These are phyloP conservation scores for Platysternon megacephalum DNA, from an alignment of 2,113 vertebrate species.

Conservation along the genomic window DNA sequence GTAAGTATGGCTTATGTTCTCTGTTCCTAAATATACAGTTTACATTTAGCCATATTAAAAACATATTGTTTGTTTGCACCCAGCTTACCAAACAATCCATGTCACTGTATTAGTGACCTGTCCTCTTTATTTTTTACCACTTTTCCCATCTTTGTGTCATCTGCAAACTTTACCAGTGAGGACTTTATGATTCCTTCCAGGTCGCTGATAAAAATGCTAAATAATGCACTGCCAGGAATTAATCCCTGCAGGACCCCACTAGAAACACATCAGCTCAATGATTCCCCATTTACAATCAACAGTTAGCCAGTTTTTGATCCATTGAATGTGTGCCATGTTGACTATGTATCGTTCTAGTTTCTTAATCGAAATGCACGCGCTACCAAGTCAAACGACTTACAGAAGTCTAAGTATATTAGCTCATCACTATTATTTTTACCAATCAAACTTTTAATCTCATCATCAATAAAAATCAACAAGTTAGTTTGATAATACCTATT, in stretches of 20 bases:
- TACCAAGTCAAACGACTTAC: background rate
- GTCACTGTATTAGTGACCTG: background rate
- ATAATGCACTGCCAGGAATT: rapidly evolving
- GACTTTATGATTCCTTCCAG: background rate
- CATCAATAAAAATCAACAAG: too few relatives aligned
- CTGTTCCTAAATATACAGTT: background rate
- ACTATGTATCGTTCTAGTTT: background rate
- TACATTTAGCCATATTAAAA: background rate
- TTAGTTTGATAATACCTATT: background rate
- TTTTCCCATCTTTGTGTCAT: background rate
- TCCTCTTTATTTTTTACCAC: background rate
- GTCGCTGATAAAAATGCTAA: background rate
- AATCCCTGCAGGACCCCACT: rapidly evolving
- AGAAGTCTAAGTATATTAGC: background rate
- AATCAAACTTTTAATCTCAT: background rate
- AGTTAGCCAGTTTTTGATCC: background rate
- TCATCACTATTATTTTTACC: background rate
- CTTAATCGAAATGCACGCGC: background rate
- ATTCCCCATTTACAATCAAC: background rate
- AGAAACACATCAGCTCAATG: background rate
- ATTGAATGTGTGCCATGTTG: background rate
- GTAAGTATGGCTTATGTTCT: background rate
- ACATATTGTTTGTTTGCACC: background rate
- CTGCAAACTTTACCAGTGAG: background rate
- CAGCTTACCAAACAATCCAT: background rate